Conservation (phyloP, 2,888 invertebrate species). For the Electrophaes corylata region DNA sequence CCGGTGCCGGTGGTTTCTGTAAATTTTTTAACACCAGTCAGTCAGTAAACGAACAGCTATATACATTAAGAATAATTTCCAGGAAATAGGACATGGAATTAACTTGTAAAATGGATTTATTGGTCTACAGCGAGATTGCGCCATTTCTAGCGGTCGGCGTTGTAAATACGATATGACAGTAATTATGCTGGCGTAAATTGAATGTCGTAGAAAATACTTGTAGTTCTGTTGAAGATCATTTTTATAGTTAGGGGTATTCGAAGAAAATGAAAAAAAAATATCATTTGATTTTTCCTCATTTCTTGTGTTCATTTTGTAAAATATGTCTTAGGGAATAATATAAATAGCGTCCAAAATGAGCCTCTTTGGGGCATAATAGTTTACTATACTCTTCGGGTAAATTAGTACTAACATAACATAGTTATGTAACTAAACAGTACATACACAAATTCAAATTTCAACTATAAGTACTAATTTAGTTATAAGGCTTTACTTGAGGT, state of each 20-base stretch:
- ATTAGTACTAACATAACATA: too few species aligned
- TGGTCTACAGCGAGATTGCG: constrained; percentile 18
- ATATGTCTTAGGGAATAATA: too few species aligned
- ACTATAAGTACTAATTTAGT: too few species aligned
- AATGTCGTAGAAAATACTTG: constrained; percentile 7
- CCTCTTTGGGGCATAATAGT: too few species aligned
- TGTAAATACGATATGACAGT: constrained; percentile 25
- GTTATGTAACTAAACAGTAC: too few species aligned
- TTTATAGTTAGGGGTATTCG: too few species aligned
- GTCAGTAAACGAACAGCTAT: constrained; percentile 2
- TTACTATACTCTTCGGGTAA: too few species aligned
- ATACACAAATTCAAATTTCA: too few species aligned
- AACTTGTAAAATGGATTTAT: constrained; percentile 35
- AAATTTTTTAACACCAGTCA: neutral
- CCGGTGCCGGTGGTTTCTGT: neutral
- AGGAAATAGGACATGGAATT: constrained; percentile 26
- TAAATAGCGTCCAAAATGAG: too few species aligned
- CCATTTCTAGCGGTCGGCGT: constrained; percentile 12
- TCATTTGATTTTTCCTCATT: too few species aligned
- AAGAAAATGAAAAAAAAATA: neutral
- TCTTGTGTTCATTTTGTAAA: too few species aligned
- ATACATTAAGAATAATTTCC: constrained; percentile 28
- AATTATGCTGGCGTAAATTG: constrained; percentile 18
- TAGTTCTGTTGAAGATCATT: neutral
- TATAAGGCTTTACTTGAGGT: too few species aligned